A percentile compares a stretch with the other conserved stretches of the same genome.
phyloP scores from a whole-genome alignment of 2,113 vertebrate genomes.

The Tapirus terrestris region DNA sequence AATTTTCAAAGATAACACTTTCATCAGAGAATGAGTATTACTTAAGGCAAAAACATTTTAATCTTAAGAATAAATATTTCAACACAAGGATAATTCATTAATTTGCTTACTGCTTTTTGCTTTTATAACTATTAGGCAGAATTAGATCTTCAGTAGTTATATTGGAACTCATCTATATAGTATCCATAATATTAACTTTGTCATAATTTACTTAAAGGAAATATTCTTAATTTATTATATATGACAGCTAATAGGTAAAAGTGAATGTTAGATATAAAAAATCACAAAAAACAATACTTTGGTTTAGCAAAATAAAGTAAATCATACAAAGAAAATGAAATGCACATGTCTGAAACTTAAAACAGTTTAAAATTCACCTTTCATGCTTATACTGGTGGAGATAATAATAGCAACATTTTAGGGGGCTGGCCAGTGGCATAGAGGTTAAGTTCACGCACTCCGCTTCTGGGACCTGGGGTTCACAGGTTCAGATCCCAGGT shows the following conservation, averaged over 20 bases:
- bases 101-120: neutral
- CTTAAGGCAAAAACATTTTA: neutral
- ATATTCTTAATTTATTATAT: constrained; percentile 17
- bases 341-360: neutral
- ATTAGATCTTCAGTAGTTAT: neutral
- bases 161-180: neutral
- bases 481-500: no score
- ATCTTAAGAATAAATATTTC: constrained; percentile 36
- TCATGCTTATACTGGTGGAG: neutral
- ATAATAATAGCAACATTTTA: neutral
- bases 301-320: neutral
- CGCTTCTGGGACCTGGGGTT: no score
- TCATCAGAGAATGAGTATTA: neutral
- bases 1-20: neutral
- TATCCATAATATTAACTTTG: neutral
- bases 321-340: neutral
- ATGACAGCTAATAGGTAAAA: neutral
- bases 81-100: neutral
- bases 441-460: no score
- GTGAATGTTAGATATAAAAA: neutral
- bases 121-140: neutral
- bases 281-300: neutral
- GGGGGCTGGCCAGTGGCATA: no score
- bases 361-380: neutral
- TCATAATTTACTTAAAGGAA: neutral